Evolutionary conservation across 2,797 vertebrate genomes (phyloP).

Genomic region (Gambelia wislizenii): DNA sequence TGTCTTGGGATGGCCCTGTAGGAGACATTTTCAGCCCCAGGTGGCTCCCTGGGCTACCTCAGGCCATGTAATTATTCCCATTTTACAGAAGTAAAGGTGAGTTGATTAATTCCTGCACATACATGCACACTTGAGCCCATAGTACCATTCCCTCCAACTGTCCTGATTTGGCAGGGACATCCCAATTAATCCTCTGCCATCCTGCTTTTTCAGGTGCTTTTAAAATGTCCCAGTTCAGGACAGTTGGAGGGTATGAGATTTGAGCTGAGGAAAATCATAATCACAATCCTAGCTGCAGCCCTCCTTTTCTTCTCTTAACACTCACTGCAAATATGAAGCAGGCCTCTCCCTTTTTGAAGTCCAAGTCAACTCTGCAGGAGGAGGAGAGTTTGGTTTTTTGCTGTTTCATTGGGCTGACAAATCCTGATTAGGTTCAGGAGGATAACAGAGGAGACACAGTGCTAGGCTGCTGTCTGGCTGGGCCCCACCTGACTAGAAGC

Average conservation of each 20-base stretch:
- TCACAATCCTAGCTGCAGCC: too few relatives aligned
- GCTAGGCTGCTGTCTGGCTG: neutral
- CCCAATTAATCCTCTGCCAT: too few relatives aligned
- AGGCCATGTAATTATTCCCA: too few relatives aligned
- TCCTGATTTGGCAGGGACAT: too few relatives aligned
- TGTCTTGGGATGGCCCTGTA: too few relatives aligned
- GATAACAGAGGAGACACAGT: slow-evolving; percentile 37
- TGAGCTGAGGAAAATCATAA: neutral
- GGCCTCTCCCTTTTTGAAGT: slow-evolving; percentile 25
- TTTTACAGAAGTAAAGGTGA: neutral
- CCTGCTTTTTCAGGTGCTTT: too few relatives aligned
- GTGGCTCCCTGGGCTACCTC: too few relatives aligned
- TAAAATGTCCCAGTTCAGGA: neutral
- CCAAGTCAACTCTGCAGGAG: slow-evolving; percentile 48
- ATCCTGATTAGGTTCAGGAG: slow-evolving; percentile 39
- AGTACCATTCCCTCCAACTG: too few relatives aligned
- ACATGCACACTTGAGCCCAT: too few relatives aligned
- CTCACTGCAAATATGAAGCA: neutral
- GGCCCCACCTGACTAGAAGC: slow-evolving; percentile 19
- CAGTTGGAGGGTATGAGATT: neutral
- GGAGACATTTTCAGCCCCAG: too few relatives aligned
- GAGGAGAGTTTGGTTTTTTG: neutral
- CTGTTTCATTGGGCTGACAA: slow-evolving; percentile 4
- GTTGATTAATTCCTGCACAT: too few relatives aligned
- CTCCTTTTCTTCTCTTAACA: neutral